Evolutionary conservation across 2,113 vertebrate species (phyloP).

Genomic region (Chlorocebus sabaeus): DNA sequence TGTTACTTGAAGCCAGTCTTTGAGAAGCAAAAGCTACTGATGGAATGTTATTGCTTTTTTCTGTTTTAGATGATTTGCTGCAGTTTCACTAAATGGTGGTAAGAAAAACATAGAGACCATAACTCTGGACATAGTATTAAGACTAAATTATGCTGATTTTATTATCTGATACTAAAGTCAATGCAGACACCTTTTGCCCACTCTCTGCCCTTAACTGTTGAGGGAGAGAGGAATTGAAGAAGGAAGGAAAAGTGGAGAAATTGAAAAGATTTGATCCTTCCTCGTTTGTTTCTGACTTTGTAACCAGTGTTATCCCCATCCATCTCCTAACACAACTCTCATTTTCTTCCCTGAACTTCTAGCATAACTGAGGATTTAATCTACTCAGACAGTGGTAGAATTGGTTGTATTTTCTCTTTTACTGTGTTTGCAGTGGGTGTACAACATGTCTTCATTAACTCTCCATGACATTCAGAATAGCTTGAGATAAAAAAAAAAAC

Average conservation of each 20-base stretch:
- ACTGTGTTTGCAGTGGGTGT: conserved; percentile 71
- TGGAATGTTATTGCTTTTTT: neutral
- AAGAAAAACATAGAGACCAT: neutral
- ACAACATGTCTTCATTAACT: conserved; percentile 86
- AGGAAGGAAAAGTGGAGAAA: neutral
- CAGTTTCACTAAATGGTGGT: neutral
- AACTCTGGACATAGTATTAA: neutral
- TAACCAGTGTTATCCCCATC: neutral
- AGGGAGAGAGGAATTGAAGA: neutral
- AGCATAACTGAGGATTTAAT: conserved; percentile 76
- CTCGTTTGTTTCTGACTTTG: conserved; percentile 33
- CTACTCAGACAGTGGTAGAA: conserved; percentile 76
- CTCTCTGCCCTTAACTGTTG: neutral
- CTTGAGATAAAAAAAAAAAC: conserved; percentile 80
- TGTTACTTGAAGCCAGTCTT: neutral
- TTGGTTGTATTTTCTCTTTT: conserved; percentile 69
- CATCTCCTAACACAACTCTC: conserved; percentile 10
- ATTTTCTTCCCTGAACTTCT: conserved; percentile 61
- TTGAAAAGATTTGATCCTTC: neutral
- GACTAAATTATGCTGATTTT: neutral
- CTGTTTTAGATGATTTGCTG: neutral
- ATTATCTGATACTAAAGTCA: neutral
- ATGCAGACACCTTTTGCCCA: neutral
- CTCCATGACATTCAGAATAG: conserved; percentile 83
- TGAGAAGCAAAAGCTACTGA: neutral